Evolutionary conservation across 2,113 vertebrate species (phyloP).

Genomic region (Amphilophus citrinellus): DNA sequence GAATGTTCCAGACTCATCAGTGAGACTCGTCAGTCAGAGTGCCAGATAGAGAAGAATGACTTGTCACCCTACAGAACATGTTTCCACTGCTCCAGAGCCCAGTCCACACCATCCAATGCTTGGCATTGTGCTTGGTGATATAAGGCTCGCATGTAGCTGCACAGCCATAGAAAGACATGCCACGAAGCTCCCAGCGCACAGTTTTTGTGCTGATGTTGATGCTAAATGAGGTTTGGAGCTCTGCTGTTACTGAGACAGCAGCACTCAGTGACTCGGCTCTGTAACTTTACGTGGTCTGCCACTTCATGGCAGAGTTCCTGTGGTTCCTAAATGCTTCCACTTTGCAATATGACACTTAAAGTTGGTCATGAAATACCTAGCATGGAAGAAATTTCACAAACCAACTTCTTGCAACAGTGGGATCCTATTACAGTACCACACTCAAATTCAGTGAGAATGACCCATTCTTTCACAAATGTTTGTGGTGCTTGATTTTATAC

Average conservation of each 20-base stretch:
- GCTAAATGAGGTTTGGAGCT: too few species aligned
- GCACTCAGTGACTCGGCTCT: neutral
- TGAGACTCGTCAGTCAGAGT: neutral
- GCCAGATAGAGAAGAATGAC: neutral
- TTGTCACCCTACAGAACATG: neutral
- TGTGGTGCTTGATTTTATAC: neutral
- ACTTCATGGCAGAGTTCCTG: neutral
- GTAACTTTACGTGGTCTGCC: neutral
- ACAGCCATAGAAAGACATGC: neutral
- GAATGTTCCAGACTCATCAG: neutral
- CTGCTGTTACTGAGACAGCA: neutral
- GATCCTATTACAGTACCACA: neutral
- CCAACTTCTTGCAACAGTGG: accelerated
- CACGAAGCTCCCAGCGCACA: neutral
- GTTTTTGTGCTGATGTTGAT: neutral
- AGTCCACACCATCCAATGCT: neutral
- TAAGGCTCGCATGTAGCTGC: neutral
- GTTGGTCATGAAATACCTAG: neutral
- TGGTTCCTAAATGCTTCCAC: neutral
- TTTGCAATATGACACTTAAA: neutral
- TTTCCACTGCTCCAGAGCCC: neutral
- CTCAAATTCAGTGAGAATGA: neutral
- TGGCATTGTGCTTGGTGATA: neutral
- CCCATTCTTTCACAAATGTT: neutral
- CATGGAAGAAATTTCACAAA: neutral